These are phyloP conservation scores for Drosophila diplacantha DNA, from an alignment of 2,888 invertebrate species.

Conservation along the genomic window DNA sequence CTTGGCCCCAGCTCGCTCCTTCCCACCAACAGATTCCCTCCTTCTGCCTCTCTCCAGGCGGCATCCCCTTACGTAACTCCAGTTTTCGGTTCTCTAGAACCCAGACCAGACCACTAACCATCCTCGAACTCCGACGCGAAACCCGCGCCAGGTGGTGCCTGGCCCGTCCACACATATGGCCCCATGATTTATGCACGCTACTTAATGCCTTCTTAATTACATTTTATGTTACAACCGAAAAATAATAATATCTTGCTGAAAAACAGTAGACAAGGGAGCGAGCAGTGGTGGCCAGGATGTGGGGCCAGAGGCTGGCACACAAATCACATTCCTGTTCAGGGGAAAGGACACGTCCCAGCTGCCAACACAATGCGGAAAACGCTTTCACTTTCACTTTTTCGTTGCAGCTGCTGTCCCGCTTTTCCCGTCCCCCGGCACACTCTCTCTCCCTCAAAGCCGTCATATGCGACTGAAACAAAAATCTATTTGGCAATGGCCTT, in stretches of 20 bases:
- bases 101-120: slow-evolving; percentile 11
- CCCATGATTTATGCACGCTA: slow-evolving; percentile 66
- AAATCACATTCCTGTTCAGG: slow-evolving; percentile 59
- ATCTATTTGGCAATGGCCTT: slow-evolving; percentile 44
- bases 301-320: slow-evolving; percentile 42
- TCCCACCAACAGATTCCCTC: background rate
- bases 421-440: background rate
- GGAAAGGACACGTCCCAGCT: slow-evolving; percentile 57
- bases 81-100: background rate
- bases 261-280: slow-evolving; percentile 39
- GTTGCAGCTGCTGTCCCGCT: slow-evolving; percentile 52
- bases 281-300: background rate
- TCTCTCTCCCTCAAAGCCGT: background rate
- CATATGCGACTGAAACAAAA: slow-evolving; percentile 54
- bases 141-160: slow-evolving; percentile 18
- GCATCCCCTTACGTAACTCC: slow-evolving; percentile 20
- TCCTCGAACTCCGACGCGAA: slow-evolving; percentile 1
- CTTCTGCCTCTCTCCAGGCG: background rate
- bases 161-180: slow-evolving; percentile 43
- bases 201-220: slow-evolving; percentile 74
- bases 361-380: slow-evolving; percentile 48
- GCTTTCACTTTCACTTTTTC: slow-evolving; percentile 68
- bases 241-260: slow-evolving; percentile 47
- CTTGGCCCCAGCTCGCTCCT: slow-evolving; percentile 14
- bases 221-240: slow-evolving; percentile 57